Conservation (phyloP, 1,140 invertebrate genomes). For the Conus ventricosus region DNA sequence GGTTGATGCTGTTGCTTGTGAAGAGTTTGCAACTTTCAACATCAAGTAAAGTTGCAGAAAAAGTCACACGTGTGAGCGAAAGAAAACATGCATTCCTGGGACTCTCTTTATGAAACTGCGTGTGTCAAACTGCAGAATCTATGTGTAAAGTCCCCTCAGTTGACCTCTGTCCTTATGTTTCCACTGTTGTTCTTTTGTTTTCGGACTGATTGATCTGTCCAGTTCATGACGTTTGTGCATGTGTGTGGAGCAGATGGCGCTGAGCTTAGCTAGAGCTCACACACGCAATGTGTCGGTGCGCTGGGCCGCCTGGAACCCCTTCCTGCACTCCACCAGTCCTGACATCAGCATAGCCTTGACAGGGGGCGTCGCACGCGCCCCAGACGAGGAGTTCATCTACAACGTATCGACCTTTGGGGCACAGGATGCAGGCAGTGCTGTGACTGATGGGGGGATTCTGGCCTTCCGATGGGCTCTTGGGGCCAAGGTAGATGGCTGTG, state of each 20-base stretch:
- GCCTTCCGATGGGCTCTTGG: constrained; percentile 59
- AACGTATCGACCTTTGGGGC: constrained; percentile 66
- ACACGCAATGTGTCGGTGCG: constrained; percentile 64
- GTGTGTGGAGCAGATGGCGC: constrained; percentile 46
- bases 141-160: too few species aligned
- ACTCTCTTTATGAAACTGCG: too few species aligned
- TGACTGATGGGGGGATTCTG: constrained; percentile 63
- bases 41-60: too few species aligned
- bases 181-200: too few species aligned
- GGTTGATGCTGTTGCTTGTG: too few species aligned
- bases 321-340: constrained; percentile 52
- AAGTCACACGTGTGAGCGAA: too few species aligned
- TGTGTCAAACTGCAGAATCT: too few species aligned
- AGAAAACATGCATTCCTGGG: too few species aligned
- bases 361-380: constrained; percentile 64
- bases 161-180: background rate
- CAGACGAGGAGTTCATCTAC: constrained; percentile 69
- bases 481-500: constrained; percentile 49
- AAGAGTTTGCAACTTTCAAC: too few species aligned
- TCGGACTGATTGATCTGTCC: too few species aligned
- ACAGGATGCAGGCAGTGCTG: constrained; percentile 60
- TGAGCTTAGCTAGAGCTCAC: constrained; percentile 55
- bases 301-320: constrained; percentile 72
- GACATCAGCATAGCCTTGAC: constrained; percentile 61
- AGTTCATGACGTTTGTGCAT: background rate